Evolutionary conservation across 2,113 vertebrate genomes (phyloP).

Genomic region (Theristicus caerulescens): DNA sequence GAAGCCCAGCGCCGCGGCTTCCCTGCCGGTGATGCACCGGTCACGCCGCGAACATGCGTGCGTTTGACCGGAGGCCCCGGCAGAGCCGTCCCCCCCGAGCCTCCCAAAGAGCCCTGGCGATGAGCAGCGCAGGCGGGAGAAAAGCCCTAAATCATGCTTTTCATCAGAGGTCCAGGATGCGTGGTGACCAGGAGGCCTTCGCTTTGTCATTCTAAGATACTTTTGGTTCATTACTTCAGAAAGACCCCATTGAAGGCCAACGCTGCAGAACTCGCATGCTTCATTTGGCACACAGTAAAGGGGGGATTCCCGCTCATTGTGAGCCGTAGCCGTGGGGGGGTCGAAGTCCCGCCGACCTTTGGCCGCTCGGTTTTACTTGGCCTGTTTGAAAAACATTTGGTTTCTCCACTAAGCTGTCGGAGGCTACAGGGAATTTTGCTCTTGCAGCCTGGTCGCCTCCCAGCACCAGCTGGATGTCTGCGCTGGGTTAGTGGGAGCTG

Average conservation of each 20-base stretch:
- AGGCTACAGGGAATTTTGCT: neutral
- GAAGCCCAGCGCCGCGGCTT: fast-evolving
- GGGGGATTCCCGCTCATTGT: neutral
- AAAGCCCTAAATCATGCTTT: neutral
- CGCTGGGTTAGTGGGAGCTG: neutral
- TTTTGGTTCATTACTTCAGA: constrained; percentile 29
- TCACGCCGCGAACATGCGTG: fast-evolving
- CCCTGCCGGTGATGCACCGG: neutral
- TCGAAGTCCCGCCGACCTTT: neutral
- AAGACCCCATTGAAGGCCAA: neutral
- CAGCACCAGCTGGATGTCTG: neutral
- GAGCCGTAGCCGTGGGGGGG: fast-evolving
- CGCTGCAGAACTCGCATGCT: neutral
- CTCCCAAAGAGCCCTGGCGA: neutral
- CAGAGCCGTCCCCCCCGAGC: neutral
- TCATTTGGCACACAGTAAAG: neutral
- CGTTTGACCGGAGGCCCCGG: neutral
- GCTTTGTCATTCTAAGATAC: neutral
- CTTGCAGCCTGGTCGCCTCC: neutral
- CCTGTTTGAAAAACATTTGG: neutral
- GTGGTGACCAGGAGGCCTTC: neutral
- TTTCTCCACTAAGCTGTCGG: neutral
- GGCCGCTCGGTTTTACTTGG: neutral
- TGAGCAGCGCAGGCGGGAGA: neutral
- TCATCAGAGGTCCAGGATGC: neutral